These are phyloP conservation scores for Lithophane ornitopus DNA, from an alignment of 2,888 invertebrate genomes.

Conservation along the genomic window DNA sequence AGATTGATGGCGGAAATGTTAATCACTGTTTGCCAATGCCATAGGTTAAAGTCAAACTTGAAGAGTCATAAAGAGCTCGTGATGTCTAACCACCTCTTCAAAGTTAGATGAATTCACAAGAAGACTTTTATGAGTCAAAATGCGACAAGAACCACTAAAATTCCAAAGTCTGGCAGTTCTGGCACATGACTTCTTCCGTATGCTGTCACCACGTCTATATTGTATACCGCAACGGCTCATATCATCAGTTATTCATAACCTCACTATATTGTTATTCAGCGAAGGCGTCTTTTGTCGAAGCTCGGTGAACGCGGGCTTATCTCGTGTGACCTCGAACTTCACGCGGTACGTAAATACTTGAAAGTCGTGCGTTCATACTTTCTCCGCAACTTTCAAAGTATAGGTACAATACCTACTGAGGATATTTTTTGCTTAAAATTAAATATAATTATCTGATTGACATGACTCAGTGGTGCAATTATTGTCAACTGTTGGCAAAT, in stretches of 20 bases:
- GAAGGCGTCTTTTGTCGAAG: slow-evolving; percentile 21
- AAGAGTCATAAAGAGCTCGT: neutral
- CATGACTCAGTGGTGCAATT: neutral
- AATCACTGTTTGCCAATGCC: neutral
- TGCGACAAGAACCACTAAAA: slow-evolving; percentile 1
- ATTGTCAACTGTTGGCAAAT: neutral
- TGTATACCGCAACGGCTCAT: neutral
- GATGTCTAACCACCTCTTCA: neutral
- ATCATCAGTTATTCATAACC: slow-evolving; percentile 48
- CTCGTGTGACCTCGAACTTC: slow-evolving; percentile 53
- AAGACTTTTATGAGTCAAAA: neutral
- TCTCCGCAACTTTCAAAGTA: slow-evolving; percentile 51
- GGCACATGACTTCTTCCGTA: neutral
- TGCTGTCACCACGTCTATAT: slow-evolving; percentile 4
- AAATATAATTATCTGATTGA: slow-evolving; percentile 39
- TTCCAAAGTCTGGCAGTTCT: slow-evolving; percentile 7
- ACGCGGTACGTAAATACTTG: slow-evolving; percentile 52
- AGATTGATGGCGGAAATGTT: neutral
- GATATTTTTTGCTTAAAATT: slow-evolving; percentile 23
- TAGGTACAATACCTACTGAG: slow-evolving; percentile 2
- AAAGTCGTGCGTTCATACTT: slow-evolving; percentile 47
- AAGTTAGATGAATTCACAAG: neutral
- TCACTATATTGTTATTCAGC: slow-evolving; percentile 47
- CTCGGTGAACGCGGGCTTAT: slow-evolving; percentile 39
- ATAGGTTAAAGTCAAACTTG: neutral